These are phyloP conservation scores for Andricus grossulariae DNA, from an alignment of 1,140 invertebrate species.

Conservation along the genomic window DNA sequence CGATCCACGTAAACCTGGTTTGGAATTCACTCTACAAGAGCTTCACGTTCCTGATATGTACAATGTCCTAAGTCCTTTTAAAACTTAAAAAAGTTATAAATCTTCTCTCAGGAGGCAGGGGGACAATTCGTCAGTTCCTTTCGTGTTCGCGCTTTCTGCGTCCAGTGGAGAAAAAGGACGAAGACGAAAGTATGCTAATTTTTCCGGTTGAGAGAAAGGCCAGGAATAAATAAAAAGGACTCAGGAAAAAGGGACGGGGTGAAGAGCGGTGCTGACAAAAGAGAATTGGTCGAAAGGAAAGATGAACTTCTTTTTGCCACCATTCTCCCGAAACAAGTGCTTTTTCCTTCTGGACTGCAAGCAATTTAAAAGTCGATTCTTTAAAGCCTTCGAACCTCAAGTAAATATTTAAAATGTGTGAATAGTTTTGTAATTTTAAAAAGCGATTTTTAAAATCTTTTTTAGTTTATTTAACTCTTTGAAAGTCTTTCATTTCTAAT, in stretches of 20 bases:
- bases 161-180: slow-evolving; percentile 1
- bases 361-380: neutral
- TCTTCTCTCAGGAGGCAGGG: neutral
- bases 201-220: slow-evolving; percentile 3
- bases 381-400: neutral
- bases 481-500: no score
- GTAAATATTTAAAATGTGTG: neutral
- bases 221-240: neutral
- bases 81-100: slow-evolving; percentile 25
- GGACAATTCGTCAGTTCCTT: slow-evolving; percentile 27
- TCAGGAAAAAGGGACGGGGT: neutral
- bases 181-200: slow-evolving; percentile 20
- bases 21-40: slow-evolving; percentile 20
- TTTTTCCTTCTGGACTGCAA: neutral
- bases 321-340: neutral
- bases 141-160: slow-evolving; percentile 11
- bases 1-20: slow-evolving; percentile 11
- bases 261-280: slow-evolving; percentile 1
- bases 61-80: slow-evolving; percentile 12
- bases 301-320: neutral
- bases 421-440: neutral
- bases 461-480: no score
- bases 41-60: neutral
- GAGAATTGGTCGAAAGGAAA: neutral
- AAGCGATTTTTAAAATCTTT: no score